Evolutionary conservation across 2,113 vertebrate genomes (phyloP), one percentile per base, ranked within the genome.

Genomic region (Nycticorax nycticorax): DNA sequence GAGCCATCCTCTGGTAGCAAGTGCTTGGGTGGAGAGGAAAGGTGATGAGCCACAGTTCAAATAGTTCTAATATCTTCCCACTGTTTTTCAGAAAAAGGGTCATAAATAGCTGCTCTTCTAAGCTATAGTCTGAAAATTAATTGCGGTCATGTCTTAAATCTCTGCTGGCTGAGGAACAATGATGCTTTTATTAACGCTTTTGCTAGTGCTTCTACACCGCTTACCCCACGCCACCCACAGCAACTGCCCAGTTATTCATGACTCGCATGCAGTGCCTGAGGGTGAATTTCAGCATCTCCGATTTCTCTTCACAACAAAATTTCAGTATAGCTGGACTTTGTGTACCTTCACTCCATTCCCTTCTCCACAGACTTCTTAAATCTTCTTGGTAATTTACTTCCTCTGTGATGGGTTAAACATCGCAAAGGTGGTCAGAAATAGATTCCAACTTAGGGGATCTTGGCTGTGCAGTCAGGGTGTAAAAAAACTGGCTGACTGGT

Each of bases 181-280:
- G 20, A 24, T 72, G 39, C 18, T 72, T 72, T 83, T 66, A 37
- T 26, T 76, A 72, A 81, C 1, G 0, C 19, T 47, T 57, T 74
- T 68, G 12, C 32, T 37, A 75, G 41, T 33, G 45, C n/a, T 60
- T 14, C n/a, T 53, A 17, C 10, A 12, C 68, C 45, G 8, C 28
- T 81, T 8, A 12, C 19, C 7, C 10, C 4, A 1, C 33, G 30
- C 17, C 12, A 4, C 24, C 6, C 7, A 5, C 14, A 8, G 3
- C 0, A 1, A 45, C 21, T 57, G 16, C 18, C 62, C 24, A 30
- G 45, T 59, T 80, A 22, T 45, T 57, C 7, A 3, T 57, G 14
- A 41, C 33, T 69, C 5, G 0, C 10, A 4, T 47, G 27, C 14
- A 48, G 30, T 19, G 10, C 33, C 15, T 72, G 45, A 48, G 22